Base-by-base conservation (phyloP, 2,797 vertebrate species). In the Tamandua tetradactyla region DNA sequence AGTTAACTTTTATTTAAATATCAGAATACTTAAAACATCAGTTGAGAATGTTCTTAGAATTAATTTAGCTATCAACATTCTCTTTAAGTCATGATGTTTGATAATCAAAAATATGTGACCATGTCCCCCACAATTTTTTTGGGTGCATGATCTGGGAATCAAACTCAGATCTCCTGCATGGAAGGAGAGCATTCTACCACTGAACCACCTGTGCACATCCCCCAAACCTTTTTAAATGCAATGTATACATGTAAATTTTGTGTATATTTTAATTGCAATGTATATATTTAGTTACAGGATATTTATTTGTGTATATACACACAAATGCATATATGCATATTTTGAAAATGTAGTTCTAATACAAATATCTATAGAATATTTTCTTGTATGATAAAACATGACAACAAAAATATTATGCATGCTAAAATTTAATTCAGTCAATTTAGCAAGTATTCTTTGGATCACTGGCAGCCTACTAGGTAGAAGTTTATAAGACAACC, bases 1-100 rank as follows among this genome's bases (percentile, higher is more conserved):
- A 86, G 83, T n/a, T 83, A 32, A 62, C 15, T 92, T 82, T 64
- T 87, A 22, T 86, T 61, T 93, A 62, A 35, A 35, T 79, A 35
- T 91, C 37, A 94, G 75, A 64, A 8, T 94, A n/a, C 95, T 66
- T 86, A 82, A 81, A 69, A 75, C 74, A 40, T 84, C n/a, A 83
- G 6, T 69, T 72, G 42, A 87, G 22, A 40, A 44, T 59, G 2
- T 74, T 92, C 32, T 47, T 32, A 69, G 4, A 89, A 72, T 88
- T 87, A 87, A 92, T 55, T 64, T 64, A 69, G 62, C 37, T 40
- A 79, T 11, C 22, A 93, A 27, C 30, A 12, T 91, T 27, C 18
- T 84, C 92, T 62, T 79, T 55, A 89, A 86, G 4, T 59, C 23
- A 27, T 59, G 6, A 80, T 2, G 13, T 78, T 17, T 80, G 14